Evolutionary conservation across 2,888 invertebrate species (phyloP).

Genomic region (Notodonta ziczac): DNA sequence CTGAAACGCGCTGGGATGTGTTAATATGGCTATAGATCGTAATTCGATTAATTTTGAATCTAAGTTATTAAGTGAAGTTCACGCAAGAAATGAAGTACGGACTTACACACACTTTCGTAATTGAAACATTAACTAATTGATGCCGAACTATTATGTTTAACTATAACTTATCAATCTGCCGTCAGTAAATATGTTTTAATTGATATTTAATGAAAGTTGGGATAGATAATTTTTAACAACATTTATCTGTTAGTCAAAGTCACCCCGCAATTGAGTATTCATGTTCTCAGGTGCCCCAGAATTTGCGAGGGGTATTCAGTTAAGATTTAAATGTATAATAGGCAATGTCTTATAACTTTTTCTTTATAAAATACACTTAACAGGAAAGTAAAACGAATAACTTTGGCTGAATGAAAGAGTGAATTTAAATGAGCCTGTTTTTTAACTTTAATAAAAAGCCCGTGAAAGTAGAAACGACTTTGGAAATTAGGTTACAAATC

Average conservation of each 20-base stretch:
- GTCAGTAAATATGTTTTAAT: not conserved
- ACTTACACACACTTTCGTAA: too few relatives aligned
- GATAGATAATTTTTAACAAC: slow-evolving; percentile 7
- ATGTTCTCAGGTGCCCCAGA: slow-evolving; percentile 24
- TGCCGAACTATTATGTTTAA: too few relatives aligned
- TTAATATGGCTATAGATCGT: too few relatives aligned
- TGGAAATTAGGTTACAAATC: slow-evolving; percentile 23
- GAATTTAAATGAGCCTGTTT: slow-evolving; percentile 31
- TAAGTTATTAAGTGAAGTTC: too few relatives aligned
- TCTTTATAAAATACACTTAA: slow-evolving; percentile 20
- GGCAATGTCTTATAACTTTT: slow-evolving; percentile 18
- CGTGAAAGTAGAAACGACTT: slow-evolving; percentile 25
- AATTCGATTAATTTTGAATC: too few relatives aligned
- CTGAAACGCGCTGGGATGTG: too few relatives aligned
- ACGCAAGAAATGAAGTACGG: too few relatives aligned
- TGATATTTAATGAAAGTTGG: not conserved
- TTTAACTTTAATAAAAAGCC: slow-evolving; percentile 28
- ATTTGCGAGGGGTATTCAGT: slow-evolving; percentile 9
- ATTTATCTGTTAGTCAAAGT: slow-evolving; percentile 22
- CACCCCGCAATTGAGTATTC: slow-evolving; percentile 33
- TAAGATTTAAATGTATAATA: slow-evolving; percentile 29
- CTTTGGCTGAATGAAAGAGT: slow-evolving; percentile 25
- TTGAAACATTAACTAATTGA: too few relatives aligned
- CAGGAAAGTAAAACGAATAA: slow-evolving; percentile 21
- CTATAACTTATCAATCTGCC: not conserved